A percentile compares a stretch with the other conserved stretches of the same genome.
phyloP scores from a whole-genome alignment of 92 coral and sea anemone genomes.

The Palythoa heliodiscus region DNA sequence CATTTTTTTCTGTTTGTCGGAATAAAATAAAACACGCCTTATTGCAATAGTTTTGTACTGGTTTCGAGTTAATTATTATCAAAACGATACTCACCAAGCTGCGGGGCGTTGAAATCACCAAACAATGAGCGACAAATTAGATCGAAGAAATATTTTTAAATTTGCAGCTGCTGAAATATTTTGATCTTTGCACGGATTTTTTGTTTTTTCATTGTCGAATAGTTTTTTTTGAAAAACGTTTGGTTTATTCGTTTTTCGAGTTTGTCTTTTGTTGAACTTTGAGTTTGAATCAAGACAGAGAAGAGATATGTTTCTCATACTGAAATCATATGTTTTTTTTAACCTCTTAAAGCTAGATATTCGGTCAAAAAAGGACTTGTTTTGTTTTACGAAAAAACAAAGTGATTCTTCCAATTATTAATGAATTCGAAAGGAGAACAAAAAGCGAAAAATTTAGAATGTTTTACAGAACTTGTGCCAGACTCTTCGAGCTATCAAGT shows the following conservation, averaged over 20 bases:
- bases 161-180: slow-evolving; percentile 20
- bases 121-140: slow-evolving; percentile 34
- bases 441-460: neutral
- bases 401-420: neutral
- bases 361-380: neutral
- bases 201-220: neutral
- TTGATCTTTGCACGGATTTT: neutral
- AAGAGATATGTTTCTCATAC: neutral
- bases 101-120: neutral
- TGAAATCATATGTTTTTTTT: slow-evolving; percentile 3
- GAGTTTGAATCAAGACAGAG: neutral
- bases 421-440: neutral
- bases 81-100: slow-evolving; percentile 26
- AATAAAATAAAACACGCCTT: slow-evolving; percentile 5
- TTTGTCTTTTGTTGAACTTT: neutral
- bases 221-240: slow-evolving; percentile 11
- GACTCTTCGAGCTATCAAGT: neutral
- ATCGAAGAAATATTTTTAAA: neutral
- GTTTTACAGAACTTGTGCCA: neutral
- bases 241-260: neutral
- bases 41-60: slow-evolving; percentile 5
- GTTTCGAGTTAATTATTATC: slow-evolving; percentile 26
- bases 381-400: slow-evolving; percentile 10
- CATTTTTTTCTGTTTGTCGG: neutral
- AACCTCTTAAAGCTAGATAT: neutral